phyloP scores from a whole-genome alignment of 2,888 invertebrate species.

The Salticus scenicus region DNA sequence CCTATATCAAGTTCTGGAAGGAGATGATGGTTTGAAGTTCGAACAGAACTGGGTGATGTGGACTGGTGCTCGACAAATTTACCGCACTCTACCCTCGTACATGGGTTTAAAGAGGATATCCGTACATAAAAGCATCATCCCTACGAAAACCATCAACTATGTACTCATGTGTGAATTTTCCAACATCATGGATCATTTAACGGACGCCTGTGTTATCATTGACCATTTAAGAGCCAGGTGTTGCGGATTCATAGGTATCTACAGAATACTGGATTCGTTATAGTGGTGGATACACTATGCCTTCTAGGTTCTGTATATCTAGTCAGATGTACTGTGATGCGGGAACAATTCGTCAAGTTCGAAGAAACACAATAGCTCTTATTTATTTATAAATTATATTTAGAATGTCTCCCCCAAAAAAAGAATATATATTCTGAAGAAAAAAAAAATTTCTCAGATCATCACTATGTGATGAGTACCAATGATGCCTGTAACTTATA shows the following conservation, averaged over 20 bases:
- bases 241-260: slow-evolving; percentile 93
- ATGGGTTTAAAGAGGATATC: slow-evolving; percentile 89
- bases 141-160: slow-evolving; percentile 83
- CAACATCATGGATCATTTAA: slow-evolving; percentile 88
- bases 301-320: not conserved
- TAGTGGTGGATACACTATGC: not conserved
- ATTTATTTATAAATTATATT: not conserved
- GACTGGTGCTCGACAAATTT: slow-evolving; percentile 94
- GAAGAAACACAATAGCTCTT: not conserved
- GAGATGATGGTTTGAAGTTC: slow-evolving; percentile 92
- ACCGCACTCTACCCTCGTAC: slow-evolving; percentile 88
- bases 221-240: slow-evolving; percentile 91
- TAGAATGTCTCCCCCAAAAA: not conserved
- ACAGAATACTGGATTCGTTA: slow-evolving; percentile 48
- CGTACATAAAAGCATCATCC: slow-evolving; percentile 86
- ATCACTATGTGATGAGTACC: not conserved
- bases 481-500: not conserved
- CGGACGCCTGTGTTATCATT: slow-evolving; percentile 88
- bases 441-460: not conserved
- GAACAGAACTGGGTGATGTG: slow-evolving; percentile 96
- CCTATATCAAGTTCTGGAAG: slow-evolving; percentile 81
- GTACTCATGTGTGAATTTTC: slow-evolving; percentile 92
- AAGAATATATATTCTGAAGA: not conserved
- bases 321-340: not conserved
- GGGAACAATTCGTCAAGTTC: not conserved